These are phyloP conservation scores for Pheosia gnoma DNA, from an alignment of 2,888 invertebrate species.

Conservation along the genomic window DNA sequence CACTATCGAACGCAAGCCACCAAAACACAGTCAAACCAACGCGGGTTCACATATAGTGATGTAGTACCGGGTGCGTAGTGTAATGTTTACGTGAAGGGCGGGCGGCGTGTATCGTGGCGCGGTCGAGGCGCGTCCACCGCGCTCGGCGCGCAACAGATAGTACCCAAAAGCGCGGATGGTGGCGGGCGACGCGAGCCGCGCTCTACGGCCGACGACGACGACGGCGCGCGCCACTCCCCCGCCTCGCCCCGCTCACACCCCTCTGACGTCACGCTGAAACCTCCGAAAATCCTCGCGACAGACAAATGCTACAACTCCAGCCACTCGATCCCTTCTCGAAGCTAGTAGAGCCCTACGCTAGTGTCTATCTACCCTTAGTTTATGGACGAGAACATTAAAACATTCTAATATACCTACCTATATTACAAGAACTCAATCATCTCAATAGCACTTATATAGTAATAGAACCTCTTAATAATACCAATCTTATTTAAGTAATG, in stretches of 20 bases:
- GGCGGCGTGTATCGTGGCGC: constrained; percentile 42
- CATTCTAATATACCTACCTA: not conserved
- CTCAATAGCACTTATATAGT: too few relatives aligned
- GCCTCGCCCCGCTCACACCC: constrained; percentile 41
- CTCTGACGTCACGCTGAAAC: constrained; percentile 78
- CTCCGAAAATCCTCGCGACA: constrained; percentile 67
- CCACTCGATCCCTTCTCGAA: constrained; percentile 40
- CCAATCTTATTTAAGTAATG: too few relatives aligned
- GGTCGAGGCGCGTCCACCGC: constrained; percentile 65
- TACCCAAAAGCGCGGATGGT: constrained; percentile 58
- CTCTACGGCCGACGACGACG: constrained; percentile 8
- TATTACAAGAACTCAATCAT: not conserved
- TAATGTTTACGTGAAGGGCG: constrained; percentile 71
- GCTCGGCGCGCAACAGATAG: constrained; percentile 78
- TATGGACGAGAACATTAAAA: not conserved
- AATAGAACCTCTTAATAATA: too few relatives aligned
- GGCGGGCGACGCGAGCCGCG: constrained; percentile 48
- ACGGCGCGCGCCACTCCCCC: constrained; percentile 62
- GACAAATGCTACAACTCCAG: constrained; percentile 58
- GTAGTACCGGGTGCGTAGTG: constrained; percentile 51
- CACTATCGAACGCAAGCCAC: constrained; percentile 57
- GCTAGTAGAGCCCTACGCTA: constrained; percentile 38
- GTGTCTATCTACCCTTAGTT: constrained; percentile 13
- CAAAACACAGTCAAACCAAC: constrained; percentile 37
- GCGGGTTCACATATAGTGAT: constrained; percentile 39